phyloP scores from a whole-genome alignment of 1,140 invertebrate genomes.

The Achatina immaculata region DNA sequence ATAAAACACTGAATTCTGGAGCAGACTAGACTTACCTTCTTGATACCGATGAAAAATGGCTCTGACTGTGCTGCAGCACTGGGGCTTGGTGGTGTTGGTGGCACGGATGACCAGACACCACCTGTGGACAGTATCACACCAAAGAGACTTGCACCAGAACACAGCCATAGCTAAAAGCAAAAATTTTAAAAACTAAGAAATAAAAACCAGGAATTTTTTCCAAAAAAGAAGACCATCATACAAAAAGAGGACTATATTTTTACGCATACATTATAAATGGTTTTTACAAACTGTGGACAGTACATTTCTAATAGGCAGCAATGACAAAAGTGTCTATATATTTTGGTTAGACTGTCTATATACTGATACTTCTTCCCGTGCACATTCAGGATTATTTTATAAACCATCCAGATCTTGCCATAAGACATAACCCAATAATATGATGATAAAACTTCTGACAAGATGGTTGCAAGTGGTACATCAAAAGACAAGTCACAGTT shows the following conservation, averaged over 20 bases:
- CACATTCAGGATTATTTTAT: too few relatives aligned
- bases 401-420: too few relatives aligned
- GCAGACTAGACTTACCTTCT: slow-evolving; percentile 64
- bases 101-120: slow-evolving; percentile 63
- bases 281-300: too few relatives aligned
- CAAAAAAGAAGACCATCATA: background rate
- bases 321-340: too few relatives aligned
- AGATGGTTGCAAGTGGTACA: too few relatives aligned
- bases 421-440: too few relatives aligned
- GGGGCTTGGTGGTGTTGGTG: slow-evolving; percentile 67
- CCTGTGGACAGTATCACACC: slow-evolving; percentile 62
- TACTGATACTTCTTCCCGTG: too few relatives aligned
- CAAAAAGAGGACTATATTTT: background rate
- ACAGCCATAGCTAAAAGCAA: slow-evolving; percentile 59
- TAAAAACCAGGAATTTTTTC: background rate
- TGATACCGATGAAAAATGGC: slow-evolving; percentile 64
- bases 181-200: background rate
- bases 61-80: slow-evolving; percentile 68
- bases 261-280: background rate
- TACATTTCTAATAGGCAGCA: too few relatives aligned
- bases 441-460: too few relatives aligned
- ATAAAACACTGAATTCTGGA: too few relatives aligned
- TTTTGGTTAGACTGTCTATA: too few relatives aligned
- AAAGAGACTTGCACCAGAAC: slow-evolving; percentile 54
- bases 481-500: too few relatives aligned